phyloP scores from a whole-genome alignment of 2,113 vertebrate species.

The Fulmarus glacialis region DNA sequence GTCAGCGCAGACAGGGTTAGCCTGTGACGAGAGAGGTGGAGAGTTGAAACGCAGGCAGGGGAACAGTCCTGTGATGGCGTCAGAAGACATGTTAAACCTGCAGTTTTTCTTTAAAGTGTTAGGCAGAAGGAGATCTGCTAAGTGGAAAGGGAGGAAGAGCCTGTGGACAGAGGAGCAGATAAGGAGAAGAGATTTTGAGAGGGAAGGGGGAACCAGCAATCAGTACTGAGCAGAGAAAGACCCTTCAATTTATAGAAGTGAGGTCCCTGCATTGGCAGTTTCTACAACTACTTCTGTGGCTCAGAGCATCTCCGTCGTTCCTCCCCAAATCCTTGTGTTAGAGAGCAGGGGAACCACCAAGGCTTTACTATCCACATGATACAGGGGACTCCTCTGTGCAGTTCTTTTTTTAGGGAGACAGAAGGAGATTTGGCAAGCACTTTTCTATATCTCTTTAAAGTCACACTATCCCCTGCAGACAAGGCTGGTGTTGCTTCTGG shows the following conservation, averaged over 20 bases:
- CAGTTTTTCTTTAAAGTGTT: neutral
- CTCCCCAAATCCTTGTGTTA: neutral
- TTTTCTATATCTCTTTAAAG: neutral
- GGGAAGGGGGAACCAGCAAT: neutral
- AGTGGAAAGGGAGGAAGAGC: neutral
- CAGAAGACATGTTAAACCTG: neutral
- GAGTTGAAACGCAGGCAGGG: neutral
- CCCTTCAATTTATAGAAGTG: neutral
- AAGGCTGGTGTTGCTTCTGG: neutral
- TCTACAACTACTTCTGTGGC: neutral
- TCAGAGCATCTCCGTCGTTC: neutral
- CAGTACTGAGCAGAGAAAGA: neutral
- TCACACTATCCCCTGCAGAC: neutral
- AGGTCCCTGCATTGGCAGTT: neutral
- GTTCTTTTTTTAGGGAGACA: neutral
- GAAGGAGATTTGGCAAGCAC: neutral
- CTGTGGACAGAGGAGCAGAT: neutral
- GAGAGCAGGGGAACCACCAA: neutral
- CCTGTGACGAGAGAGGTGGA: neutral
- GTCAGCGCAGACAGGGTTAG: neutral
- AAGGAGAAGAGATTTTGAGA: neutral
- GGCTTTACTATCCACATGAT: neutral
- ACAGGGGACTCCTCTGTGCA: neutral
- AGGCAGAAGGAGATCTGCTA: neutral
- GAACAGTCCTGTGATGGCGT: too few relatives aligned